phyloP scores from a whole-genome alignment of 2,797 vertebrate genomes.

The Poeciliopsis turneri region DNA sequence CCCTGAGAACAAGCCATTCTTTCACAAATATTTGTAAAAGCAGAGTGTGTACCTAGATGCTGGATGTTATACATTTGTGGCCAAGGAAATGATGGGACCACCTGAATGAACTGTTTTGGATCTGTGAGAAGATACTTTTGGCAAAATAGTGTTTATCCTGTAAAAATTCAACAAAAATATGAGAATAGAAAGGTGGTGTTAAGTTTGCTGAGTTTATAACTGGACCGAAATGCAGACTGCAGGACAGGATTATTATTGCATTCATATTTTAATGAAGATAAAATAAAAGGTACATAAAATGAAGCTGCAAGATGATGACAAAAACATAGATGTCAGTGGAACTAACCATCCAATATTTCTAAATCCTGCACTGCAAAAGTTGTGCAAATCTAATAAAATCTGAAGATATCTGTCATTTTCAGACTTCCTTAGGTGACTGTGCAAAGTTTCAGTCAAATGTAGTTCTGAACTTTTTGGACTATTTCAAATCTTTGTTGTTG shows the following conservation, averaged over 20 bases:
- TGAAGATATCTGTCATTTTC: not conserved
- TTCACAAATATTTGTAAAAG: constrained; percentile 5
- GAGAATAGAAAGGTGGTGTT: not conserved
- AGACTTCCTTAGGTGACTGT: not conserved
- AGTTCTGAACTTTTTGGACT: not conserved
- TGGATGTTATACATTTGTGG: no score
- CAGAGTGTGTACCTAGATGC: not conserved
- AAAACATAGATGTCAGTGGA: no score
- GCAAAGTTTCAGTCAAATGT: not conserved
- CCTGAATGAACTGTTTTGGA: not conserved
- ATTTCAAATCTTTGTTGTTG: not conserved
- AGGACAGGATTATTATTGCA: no score
- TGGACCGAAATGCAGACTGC: no score
- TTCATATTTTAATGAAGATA: no score
- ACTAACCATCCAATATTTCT: not conserved
- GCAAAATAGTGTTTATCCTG: not conserved
- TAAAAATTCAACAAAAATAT: not conserved
- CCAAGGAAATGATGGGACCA: no score
- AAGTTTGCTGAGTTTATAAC: no score
- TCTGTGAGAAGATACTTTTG: not conserved
- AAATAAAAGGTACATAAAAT: not conserved
- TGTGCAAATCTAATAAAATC: not conserved
- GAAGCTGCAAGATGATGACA: not conserved
- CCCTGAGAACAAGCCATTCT: not conserved
- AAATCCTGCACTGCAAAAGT: not conserved